Evolutionary conservation across 2,113 vertebrate species (phyloP), one percentile per base, ranked within the genome.

Genomic region (Anser cygnoides): DNA sequence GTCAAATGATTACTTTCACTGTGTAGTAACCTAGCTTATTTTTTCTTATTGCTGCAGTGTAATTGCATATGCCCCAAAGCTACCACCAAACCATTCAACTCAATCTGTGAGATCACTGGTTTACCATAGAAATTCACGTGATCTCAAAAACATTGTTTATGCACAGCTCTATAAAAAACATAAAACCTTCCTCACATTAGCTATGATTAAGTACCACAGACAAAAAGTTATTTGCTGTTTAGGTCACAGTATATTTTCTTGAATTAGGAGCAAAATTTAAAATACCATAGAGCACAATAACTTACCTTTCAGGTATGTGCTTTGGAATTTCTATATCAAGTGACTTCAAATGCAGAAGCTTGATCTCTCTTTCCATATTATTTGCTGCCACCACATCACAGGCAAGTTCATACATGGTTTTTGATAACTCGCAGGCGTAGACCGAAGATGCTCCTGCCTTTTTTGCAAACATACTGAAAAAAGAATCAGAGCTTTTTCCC

Each of bases 361-460:
- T 98, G 94, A 99, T 99, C 68, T 97, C 97, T 20, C 96, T 95
- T 33, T 98, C 98, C 99, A 99, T 99, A 29, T 98, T 97, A 76
- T 99, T 99, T 73, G 99, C 99, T 28, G 98, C 95, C 66, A 99
- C 91, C 58, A 99, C 99, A 86, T 99, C 99, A 87, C 98, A 91
- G 62, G 99, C 99, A 95, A 99, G 96, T 62, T 99, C 99, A 87
- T 99, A 99, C 99, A 99, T 99, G 4, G 99, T 99, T 98, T 99
- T 99, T 3, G 99, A 99, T 46, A 99, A 97, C 74, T 99, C 99
- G 25, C 99, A 99, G 90, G 99, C 99, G 31, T 98, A 99, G 28
- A 99, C 99, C 28, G 84, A 97, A 18, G 97, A 96, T 17, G 99
- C 99, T 50, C 99, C 99, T 1, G 98, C 99, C 80, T 98, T 98